These are phyloP conservation scores for Entomyzon cyanotis DNA, from an alignment of 2,113 vertebrate species.

Conservation along the genomic window DNA sequence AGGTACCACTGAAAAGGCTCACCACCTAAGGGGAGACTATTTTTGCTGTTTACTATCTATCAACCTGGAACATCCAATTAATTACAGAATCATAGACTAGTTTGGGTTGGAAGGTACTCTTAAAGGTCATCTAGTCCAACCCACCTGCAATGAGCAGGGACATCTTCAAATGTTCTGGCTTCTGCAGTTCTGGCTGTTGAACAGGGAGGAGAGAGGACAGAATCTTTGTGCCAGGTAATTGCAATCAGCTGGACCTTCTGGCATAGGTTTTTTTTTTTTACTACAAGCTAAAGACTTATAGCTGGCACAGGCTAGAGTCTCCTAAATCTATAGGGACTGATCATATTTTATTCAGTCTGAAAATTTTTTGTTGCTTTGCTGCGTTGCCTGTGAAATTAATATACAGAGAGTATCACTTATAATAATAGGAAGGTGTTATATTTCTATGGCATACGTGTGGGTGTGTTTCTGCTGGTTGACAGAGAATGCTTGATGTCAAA, in stretches of 20 bases:
- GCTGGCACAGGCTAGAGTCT: not conserved
- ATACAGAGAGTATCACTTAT: not conserved
- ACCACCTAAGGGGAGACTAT: not conserved
- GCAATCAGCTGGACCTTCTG: not conserved
- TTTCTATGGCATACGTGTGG: not conserved
- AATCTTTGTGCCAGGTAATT: not conserved
- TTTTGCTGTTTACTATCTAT: not conserved
- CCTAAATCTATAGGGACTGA: not conserved
- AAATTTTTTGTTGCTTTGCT: not conserved
- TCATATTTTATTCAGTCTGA: not conserved
- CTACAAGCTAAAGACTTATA: not conserved
- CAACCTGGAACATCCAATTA: not conserved
- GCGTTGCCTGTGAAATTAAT: not conserved
- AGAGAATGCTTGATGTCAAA: not conserved
- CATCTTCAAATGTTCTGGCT: not conserved
- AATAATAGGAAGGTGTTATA: not conserved
- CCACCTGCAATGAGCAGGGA: not conserved
- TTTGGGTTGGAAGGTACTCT: not conserved
- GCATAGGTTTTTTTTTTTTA: not conserved
- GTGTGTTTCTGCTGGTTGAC: not conserved
- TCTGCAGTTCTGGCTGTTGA: not conserved
- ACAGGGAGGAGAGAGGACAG: not conserved
- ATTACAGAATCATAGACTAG: not conserved
- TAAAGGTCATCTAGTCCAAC: not conserved
- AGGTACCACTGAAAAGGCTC: fast-evolving